Evolutionary conservation across 2,888 invertebrate genomes (phyloP), one percentile per base, ranked within the genome.

Genomic region (Julus scandinavius): DNA sequence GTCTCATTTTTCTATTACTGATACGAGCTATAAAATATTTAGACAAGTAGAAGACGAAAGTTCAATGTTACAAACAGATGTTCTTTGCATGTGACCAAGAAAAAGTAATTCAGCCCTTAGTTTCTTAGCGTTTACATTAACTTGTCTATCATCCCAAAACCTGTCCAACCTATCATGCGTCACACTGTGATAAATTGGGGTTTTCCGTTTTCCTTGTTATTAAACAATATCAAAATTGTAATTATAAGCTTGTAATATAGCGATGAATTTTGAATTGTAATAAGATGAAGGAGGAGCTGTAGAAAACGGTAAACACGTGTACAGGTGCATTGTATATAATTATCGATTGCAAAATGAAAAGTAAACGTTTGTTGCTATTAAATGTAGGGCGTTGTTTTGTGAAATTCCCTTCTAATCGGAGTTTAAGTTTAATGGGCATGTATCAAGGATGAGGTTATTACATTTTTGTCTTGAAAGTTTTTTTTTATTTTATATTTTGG

Each of bases 131-230:
- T n/a, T n/a, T n/a, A n/a, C n/a, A n/a, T n/a, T n/a, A n/a, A n/a
- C n/a, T n/a, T n/a, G n/a, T n/a, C n/a, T n/a, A n/a, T n/a, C n/a
- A n/a, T n/a, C n/a, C n/a, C n/a, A n/a, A n/a, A n/a, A n/a, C n/a
- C n/a, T n/a, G n/a, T n/a, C n/a, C n/a, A n/a, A n/a, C n/a, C n/a
- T n/a, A n/a, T n/a, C n/a, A n/a, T n/a, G n/a, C n/a, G n/a, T n/a
- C n/a, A n/a, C n/a, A n/a, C n/a, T n/a, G n/a, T n/a, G n/a, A n/a
- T n/a, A n/a, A 54, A 58, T 58, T 58, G 17, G 58, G 58, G 58
- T 58, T 58, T 58, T 58, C 58, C 58, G n/a, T 58, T n/a, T 58
- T n/a, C n/a, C 58, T 58, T 58, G 58, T n/a, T n/a, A 58, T 58
- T 58, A n/a, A 11, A n/a, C 58, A 17, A 58, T 58, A 58, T 58